phyloP scores from a whole-genome alignment of 2,113 vertebrate genomes.

The Recurvirostra avosetta region DNA sequence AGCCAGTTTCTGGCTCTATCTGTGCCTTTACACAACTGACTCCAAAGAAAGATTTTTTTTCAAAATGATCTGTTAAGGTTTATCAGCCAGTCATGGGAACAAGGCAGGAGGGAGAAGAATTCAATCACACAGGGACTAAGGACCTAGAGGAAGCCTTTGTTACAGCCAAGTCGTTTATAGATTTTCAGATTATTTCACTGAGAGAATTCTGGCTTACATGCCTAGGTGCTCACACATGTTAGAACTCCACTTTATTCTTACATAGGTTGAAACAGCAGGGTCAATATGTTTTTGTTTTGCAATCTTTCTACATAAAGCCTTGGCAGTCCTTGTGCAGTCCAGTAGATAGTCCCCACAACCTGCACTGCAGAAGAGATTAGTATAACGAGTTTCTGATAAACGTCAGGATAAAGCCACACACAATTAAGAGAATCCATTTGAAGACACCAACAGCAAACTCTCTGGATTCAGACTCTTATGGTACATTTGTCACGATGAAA shows the following conservation, averaged over 20 bases:
- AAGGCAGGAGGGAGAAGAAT: neutral
- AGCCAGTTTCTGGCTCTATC: neutral
- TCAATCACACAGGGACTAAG: neutral
- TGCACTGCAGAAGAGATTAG: neutral
- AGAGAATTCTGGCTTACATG: neutral
- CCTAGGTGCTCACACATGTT: neutral
- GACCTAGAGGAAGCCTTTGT: neutral
- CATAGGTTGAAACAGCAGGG: neutral
- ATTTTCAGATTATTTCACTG: neutral
- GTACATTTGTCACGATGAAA: neutral
- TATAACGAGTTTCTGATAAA: neutral
- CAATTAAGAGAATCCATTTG: neutral
- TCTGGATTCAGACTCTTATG: accelerated
- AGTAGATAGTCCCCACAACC: neutral
- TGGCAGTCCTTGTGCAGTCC: neutral
- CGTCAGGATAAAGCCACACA: neutral
- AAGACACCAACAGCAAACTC: neutral
- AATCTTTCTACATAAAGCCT: neutral
- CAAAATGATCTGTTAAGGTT: neutral
- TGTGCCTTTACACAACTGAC: neutral
- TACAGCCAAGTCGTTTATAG: neutral
- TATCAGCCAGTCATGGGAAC: neutral
- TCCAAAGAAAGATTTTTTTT: neutral
- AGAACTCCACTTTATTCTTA: neutral
- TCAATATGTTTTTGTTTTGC: neutral